Evolutionary conservation across 2,113 vertebrate genomes (phyloP).

Genomic region (Dromiciops gliroides): DNA sequence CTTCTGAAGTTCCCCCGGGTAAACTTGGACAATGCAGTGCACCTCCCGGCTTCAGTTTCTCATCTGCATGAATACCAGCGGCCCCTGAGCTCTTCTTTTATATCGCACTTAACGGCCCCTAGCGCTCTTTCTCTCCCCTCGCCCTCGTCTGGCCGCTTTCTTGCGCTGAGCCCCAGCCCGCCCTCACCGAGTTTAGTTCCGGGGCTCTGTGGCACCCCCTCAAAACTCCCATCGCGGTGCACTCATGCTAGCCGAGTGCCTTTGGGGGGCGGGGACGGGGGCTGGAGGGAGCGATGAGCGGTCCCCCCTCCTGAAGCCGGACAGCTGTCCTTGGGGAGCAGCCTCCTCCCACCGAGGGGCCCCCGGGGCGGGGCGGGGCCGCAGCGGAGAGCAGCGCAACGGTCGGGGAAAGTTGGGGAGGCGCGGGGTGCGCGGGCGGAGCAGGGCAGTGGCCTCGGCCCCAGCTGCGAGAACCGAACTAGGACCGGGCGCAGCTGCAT

Average conservation of each 20-base stretch:
- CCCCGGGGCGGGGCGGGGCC: no score
- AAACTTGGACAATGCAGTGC: background rate
- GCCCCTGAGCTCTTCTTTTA: background rate
- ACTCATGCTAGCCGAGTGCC: fast-evolving
- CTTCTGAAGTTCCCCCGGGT: background rate
- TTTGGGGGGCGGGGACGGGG: background rate
- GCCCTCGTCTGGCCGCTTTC: constrained; percentile 1
- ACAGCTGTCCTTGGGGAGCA: background rate
- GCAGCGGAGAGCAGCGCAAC: background rate
- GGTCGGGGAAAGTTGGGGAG: background rate
- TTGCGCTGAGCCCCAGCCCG: constrained; percentile 18
- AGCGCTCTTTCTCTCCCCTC: constrained; percentile 7
- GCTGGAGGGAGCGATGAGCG: background rate
- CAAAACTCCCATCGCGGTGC: constrained; percentile 6
- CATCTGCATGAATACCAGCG: background rate
- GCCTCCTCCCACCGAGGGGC: constrained; percentile 23
- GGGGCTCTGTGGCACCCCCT: background rate
- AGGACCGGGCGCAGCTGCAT: background rate
- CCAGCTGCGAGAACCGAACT: background rate
- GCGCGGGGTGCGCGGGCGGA: no score
- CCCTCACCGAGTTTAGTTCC: background rate
- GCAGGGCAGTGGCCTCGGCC: background rate
- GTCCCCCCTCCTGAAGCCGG: background rate
- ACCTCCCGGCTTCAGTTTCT: background rate
- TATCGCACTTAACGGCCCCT: background rate